phyloP scores from a whole-genome alignment of 2,888 invertebrate genomes.

The Lycaena phlaeas region DNA sequence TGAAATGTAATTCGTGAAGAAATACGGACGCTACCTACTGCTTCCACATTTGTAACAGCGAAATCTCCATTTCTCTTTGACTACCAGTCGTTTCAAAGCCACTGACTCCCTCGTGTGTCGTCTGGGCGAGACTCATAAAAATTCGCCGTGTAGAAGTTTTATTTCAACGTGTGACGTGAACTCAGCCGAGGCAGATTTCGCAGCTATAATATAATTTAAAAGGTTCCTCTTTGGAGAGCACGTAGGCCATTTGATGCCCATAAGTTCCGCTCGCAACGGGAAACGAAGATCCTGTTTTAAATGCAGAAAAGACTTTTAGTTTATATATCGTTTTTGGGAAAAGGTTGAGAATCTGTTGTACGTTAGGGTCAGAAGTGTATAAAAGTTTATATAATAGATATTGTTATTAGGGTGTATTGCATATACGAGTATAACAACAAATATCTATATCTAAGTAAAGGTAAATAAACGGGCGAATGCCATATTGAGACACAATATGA shows the following conservation, averaged over 20 bases:
- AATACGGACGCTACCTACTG: conserved; percentile 58
- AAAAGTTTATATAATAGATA: too few relatives aligned
- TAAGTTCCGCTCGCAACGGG: conserved; percentile 14
- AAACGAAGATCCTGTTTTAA: conserved; percentile 13
- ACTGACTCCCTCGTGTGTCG: conserved; percentile 59
- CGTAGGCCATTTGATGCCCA: conserved; percentile 15
- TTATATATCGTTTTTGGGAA: conserved; percentile 8
- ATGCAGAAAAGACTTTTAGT: conserved; percentile 13
- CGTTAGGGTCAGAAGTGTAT: too few relatives aligned
- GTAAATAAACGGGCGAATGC: too few relatives aligned
- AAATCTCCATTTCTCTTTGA: conserved; percentile 71
- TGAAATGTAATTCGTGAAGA: conserved; percentile 65
- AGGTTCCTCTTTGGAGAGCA: conserved; percentile 16
- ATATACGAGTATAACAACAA: too few relatives aligned
- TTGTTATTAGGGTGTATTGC: too few relatives aligned
- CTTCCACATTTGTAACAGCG: conserved; percentile 66
- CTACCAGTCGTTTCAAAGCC: conserved; percentile 62
- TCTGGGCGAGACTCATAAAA: conserved; percentile 62
- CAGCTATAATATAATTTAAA: conserved; percentile 42
- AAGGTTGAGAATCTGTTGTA: background rate
- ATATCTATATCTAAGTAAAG: too few relatives aligned
- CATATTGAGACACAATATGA: too few relatives aligned
- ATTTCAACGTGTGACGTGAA: conserved; percentile 36
- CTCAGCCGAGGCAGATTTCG: conserved; percentile 29
- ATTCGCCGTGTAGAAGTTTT: conserved; percentile 56